Percentiles rank a stretch among this genome's conserved stretches.
These are phyloP conservation scores for Pseudoips prasinana DNA, from an alignment of 2,888 invertebrate species.

Conservation along the genomic window DNA sequence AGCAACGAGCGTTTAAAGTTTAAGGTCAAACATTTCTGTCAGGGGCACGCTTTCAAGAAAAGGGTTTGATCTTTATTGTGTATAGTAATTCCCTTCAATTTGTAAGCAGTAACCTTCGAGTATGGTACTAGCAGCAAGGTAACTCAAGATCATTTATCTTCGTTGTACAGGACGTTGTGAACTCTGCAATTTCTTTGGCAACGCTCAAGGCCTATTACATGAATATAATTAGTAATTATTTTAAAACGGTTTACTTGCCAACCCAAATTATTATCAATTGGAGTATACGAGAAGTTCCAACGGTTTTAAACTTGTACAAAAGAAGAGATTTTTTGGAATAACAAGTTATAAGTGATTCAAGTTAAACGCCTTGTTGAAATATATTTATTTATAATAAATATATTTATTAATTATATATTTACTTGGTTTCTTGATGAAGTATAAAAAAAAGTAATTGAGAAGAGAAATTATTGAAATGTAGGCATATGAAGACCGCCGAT, in stretches of 20 bases:
- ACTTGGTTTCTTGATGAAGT: too few species aligned
- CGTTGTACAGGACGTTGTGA: constrained; percentile 26
- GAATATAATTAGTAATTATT: constrained; percentile 27
- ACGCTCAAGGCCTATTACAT: constrained; percentile 33
- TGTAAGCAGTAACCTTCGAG: constrained; percentile 33
- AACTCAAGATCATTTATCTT: constrained; percentile 40
- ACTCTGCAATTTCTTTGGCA: constrained; percentile 39
- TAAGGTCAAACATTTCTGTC: constrained; percentile 36
- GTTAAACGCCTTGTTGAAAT: too few species aligned
- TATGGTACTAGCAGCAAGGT: constrained; percentile 24
- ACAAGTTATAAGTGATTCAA: too few species aligned
- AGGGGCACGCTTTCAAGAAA: constrained; percentile 32
- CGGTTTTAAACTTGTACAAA: too few species aligned
- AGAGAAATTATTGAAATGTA: too few species aligned
- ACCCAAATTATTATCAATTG: constrained; percentile 18
- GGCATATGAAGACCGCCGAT: too few species aligned
- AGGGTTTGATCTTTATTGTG: constrained; percentile 31
- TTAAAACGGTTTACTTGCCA: constrained; percentile 17
- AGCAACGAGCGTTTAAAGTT: constrained; percentile 32
- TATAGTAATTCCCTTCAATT: constrained; percentile 30
- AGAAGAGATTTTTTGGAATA: too few species aligned
- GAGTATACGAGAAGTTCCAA: too few species aligned
- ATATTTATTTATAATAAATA: too few species aligned
- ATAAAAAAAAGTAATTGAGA: too few species aligned
- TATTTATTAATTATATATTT: too few species aligned